Conservation (phyloP, 2,797 vertebrate species). For the Crenichthys baileyi region DNA sequence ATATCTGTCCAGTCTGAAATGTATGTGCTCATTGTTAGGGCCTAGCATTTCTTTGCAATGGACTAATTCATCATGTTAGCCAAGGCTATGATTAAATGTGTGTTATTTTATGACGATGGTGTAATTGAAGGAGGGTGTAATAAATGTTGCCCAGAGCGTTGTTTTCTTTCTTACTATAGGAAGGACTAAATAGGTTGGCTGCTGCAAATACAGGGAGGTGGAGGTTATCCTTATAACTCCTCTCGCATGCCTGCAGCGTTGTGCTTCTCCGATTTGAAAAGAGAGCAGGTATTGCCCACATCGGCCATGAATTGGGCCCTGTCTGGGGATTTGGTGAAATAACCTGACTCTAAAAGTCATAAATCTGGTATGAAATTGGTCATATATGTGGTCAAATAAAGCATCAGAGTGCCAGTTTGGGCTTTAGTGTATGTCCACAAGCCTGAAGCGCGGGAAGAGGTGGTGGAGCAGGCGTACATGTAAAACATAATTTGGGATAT, state of each 20-base stretch:
- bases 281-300: slow-evolving; percentile 66
- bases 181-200: slow-evolving; percentile 45
- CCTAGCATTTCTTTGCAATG: slow-evolving; percentile 53
- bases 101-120: slow-evolving; percentile 72
- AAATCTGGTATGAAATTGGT: slow-evolving; percentile 75
- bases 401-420: slow-evolving; percentile 50
- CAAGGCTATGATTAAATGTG: slow-evolving; percentile 71
- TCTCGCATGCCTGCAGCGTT: slow-evolving; percentile 45
- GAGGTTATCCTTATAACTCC: slow-evolving; percentile 65
- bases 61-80: slow-evolving; percentile 67
- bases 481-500: slow-evolving; percentile 73
- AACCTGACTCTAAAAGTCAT: slow-evolving; percentile 69
- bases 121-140: slow-evolving; percentile 68
- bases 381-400: slow-evolving; percentile 70
- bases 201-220: slow-evolving; percentile 56
- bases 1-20: slow-evolving; percentile 57
- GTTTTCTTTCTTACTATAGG: slow-evolving; percentile 38
- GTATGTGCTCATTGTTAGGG: slow-evolving; percentile 56
- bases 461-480: slow-evolving; percentile 54
- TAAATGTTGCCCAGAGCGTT: slow-evolving; percentile 70
- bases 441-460: slow-evolving; percentile 20
- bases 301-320: slow-evolving; percentile 65
- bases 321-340: slow-evolving; percentile 69
- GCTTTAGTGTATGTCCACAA: slow-evolving; percentile 64
- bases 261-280: slow-evolving; percentile 58